Evolutionary conservation across 1,140 invertebrate genomes (phyloP).

Genomic region (Hypsibius dujardini): DNA sequence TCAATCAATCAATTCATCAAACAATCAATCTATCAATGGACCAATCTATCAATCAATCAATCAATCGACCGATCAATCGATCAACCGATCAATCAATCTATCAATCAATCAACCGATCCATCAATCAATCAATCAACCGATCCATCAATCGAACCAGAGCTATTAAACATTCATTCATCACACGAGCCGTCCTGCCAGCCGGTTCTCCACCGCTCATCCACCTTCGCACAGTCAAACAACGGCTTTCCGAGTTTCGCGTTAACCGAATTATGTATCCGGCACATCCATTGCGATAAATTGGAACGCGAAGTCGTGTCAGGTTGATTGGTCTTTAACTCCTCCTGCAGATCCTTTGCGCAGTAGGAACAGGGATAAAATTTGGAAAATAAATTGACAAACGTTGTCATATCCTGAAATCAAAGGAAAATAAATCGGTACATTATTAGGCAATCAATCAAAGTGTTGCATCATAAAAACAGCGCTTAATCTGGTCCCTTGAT

Average conservation of each 20-base stretch:
- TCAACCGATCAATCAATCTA: too few species aligned
- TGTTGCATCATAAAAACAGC: too few species aligned
- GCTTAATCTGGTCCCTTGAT: too few species aligned
- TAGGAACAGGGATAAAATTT: constrained; percentile 83
- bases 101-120: too few species aligned
- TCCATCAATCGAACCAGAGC: background rate
- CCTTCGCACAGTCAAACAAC: constrained; percentile 71
- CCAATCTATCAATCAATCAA: too few species aligned
- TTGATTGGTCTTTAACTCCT: constrained; percentile 55
- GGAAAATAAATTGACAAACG: constrained; percentile 65
- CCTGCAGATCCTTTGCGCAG: constrained; percentile 72
- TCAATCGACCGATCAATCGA: too few species aligned
- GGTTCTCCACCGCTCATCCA: constrained; percentile 80
- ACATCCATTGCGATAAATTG: constrained; percentile 72
- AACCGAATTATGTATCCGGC: constrained; percentile 75
- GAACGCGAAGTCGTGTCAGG: constrained; percentile 51
- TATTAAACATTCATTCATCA: constrained; percentile 40
- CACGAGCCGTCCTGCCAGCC: constrained; percentile 91
- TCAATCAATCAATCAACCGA: too few species aligned
- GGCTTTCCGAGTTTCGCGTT: constrained; percentile 79
- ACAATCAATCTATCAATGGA: too few species aligned
- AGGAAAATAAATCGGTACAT: too few species aligned
- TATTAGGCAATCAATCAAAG: too few species aligned
- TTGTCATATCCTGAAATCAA: constrained; percentile 30
- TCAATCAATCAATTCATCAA: too few species aligned